phyloP scores from a whole-genome alignment of 2,797 vertebrate species.

The Xyrichtys novacula region DNA sequence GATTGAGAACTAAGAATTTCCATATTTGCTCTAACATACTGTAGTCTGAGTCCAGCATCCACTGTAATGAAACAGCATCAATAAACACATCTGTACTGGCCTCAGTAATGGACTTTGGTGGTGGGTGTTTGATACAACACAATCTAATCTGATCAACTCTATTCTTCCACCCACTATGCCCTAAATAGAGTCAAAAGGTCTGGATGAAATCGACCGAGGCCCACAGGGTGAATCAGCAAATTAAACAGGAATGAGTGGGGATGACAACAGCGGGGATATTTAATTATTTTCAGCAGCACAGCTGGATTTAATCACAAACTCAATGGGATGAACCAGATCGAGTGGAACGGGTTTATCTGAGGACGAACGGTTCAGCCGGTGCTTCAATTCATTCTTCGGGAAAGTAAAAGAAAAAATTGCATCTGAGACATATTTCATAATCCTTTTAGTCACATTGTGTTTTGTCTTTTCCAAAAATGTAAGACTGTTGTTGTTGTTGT shows the following conservation, averaged over 20 bases:
- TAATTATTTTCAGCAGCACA: neutral
- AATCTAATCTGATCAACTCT: neutral
- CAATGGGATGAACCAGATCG: conserved; percentile 13
- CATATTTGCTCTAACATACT: neutral
- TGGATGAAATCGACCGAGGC: neutral
- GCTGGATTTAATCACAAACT: conserved; percentile 14
- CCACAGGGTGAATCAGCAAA: neutral
- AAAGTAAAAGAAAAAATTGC: neutral
- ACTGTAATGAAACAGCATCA: neutral
- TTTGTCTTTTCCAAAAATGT: no score
- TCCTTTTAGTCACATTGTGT: no score
- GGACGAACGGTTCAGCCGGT: neutral
- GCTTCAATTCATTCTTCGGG: no score
- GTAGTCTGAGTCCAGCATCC: no score
- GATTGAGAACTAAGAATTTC: no score
- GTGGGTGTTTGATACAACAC: neutral
- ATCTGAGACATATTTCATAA: no score
- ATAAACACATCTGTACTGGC: neutral
- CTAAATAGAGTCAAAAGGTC: neutral
- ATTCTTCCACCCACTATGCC: neutral
- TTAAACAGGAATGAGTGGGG: neutral
- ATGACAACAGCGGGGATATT: neutral
- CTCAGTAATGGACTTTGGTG: no score
- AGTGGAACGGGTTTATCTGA: neutral
- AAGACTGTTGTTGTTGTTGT: no score